These are phyloP conservation scores for Psittacara wagleri DNA, from an alignment of 2,113 vertebrate genomes.

Conservation along the genomic window DNA sequence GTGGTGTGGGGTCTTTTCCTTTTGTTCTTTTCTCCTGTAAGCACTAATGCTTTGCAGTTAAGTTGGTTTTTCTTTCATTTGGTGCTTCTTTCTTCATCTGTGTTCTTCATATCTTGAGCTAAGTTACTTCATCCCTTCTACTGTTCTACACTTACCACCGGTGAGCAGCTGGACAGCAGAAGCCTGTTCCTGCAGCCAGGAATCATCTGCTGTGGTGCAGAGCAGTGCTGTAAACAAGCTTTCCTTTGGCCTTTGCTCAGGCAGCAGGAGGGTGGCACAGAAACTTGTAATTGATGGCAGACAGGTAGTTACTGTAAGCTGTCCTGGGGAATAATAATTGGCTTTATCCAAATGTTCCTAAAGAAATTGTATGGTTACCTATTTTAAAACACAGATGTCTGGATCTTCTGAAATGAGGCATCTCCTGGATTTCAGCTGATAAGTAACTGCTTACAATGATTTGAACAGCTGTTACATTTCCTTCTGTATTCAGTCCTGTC, in stretches of 20 bases:
- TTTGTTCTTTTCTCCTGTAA: neutral
- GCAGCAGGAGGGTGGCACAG: neutral
- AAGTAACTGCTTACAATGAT: neutral
- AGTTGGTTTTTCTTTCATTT: neutral
- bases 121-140: neutral
- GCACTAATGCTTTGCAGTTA: slow-evolving; percentile 5
- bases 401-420: slow-evolving; percentile 54
- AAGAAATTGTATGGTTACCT: neutral
- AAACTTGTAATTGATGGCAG: neutral
- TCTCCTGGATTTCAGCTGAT: neutral
- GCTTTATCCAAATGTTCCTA: neutral
- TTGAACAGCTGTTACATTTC: neutral
- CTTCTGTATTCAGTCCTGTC: neutral
- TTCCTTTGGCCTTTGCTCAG: neutral
- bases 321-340: neutral
- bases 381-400: slow-evolving; percentile 5
- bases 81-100: neutral
- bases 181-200: neutral
- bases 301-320: neutral
- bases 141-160: neutral
- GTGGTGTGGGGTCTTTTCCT: neutral
- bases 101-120: neutral
- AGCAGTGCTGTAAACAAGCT: neutral
- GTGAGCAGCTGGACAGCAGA: neutral
- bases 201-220: fast-evolving